Conservation (phyloP, 2,113 vertebrate species). For the Mus musculus region DNA sequence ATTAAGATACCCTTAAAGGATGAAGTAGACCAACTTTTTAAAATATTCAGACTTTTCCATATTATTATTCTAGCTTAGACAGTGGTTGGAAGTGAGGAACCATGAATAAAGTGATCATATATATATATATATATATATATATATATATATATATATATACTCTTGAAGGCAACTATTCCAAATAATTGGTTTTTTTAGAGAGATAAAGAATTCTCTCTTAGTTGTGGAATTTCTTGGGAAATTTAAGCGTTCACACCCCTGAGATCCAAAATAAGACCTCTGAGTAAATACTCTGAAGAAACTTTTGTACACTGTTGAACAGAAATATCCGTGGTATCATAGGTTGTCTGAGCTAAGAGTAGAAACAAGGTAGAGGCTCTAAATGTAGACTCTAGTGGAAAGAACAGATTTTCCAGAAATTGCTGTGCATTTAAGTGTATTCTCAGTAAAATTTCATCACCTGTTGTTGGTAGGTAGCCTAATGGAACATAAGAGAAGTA, state of each 20-base stretch:
- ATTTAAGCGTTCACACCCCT: background rate
- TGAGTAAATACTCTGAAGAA: background rate
- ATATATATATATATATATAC: background rate
- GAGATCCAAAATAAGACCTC: background rate
- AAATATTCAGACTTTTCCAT: background rate
- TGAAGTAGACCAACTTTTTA: background rate
- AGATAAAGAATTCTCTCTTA: background rate
- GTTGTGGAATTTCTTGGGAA: background rate
- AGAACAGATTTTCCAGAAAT: background rate
- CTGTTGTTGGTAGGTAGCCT: background rate
- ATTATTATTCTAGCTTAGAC: background rate
- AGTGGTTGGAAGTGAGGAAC: background rate
- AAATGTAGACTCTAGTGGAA: background rate
- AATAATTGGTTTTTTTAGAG: background rate
- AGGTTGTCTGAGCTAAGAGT: background rate
- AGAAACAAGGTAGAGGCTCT: background rate
- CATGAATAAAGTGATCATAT: background rate
- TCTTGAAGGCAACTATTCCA: background rate
- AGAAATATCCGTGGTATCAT: background rate
- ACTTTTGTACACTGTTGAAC: background rate
- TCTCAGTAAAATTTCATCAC: constrained; percentile 1
- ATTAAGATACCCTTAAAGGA: background rate
- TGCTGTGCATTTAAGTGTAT: background rate
- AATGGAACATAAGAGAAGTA: background rate
- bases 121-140: background rate